Evolutionary conservation across 2,797 vertebrate species (phyloP).

Genomic region (Xiphophorus birchmanni): DNA sequence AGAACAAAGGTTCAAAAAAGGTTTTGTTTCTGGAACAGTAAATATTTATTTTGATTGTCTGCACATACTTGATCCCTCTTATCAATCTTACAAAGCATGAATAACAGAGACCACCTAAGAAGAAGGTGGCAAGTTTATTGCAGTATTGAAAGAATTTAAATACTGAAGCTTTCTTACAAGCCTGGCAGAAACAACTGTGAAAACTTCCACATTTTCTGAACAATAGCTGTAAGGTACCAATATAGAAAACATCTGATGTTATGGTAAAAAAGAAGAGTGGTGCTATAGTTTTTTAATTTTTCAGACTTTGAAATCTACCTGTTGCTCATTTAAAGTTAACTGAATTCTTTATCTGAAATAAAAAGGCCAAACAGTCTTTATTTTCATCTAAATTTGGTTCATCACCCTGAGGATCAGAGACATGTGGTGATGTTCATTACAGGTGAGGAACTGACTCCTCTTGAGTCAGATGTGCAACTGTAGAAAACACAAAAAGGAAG

Average conservation of each 20-base stretch:
- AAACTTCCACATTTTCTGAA: not conserved
- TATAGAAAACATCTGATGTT: not conserved
- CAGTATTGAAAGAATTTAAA: not conserved
- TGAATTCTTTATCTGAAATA: not conserved
- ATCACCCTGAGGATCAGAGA: not conserved
- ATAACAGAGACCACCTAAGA: not conserved
- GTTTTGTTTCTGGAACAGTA: not conserved
- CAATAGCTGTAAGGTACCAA: not conserved
- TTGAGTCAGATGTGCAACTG: no score
- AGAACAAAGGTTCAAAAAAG: not conserved
- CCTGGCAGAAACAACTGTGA: not conserved
- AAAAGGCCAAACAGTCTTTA: not conserved
- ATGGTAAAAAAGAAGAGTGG: not conserved
- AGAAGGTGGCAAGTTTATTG: not conserved
- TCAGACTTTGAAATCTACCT: not conserved
- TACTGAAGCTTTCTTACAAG: not conserved
- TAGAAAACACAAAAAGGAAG: no score
- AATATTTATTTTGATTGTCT: not conserved
- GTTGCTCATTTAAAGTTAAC: not conserved
- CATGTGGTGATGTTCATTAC: no score
- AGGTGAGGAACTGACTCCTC: no score
- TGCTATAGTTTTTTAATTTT: not conserved
- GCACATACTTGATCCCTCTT: not conserved
- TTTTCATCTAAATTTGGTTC: not conserved
- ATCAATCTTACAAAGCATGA: not conserved